Evolutionary conservation across 2,888 invertebrate species (phyloP).

Genomic region (Catocala sponsa): DNA sequence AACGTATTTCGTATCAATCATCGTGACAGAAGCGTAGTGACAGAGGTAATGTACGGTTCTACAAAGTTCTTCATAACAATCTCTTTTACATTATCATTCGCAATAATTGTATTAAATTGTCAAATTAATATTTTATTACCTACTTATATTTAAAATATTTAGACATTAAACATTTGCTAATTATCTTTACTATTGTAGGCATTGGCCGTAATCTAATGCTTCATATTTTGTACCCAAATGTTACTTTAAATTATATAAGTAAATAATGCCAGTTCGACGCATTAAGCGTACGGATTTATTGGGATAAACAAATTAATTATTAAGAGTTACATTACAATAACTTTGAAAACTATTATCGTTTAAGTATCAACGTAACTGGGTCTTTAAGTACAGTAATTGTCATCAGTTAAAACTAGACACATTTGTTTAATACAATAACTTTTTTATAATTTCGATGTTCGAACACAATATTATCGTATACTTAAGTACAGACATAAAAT

Average conservation of each 20-base stretch:
- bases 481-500: constrained; percentile 76
- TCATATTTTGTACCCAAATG: constrained; percentile 31
- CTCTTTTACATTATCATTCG: constrained; percentile 18
- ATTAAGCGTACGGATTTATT: background rate
- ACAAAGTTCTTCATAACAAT: constrained; percentile 33
- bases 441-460: constrained; percentile 65
- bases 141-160: constrained; percentile 38
- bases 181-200: constrained; percentile 12
- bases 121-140: constrained; percentile 24
- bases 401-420: constrained; percentile 26
- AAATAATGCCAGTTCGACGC: constrained; percentile 10
- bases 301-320: constrained; percentile 25
- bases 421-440: constrained; percentile 22
- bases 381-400: constrained; percentile 43
- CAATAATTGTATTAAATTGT: constrained; percentile 22
- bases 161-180: constrained; percentile 29
- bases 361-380: constrained; percentile 39
- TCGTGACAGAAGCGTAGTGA: constrained; percentile 41
- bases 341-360: constrained; percentile 40
- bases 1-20: constrained; percentile 35
- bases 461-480: constrained; percentile 70
- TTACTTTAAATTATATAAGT: constrained; percentile 17
- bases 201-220: constrained; percentile 9
- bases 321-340: constrained; percentile 39
- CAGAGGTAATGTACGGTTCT: constrained; percentile 57